These are phyloP conservation scores for Poeciliopsis prolifica DNA, from an alignment of 2,113 vertebrate genomes.

Conservation along the genomic window DNA sequence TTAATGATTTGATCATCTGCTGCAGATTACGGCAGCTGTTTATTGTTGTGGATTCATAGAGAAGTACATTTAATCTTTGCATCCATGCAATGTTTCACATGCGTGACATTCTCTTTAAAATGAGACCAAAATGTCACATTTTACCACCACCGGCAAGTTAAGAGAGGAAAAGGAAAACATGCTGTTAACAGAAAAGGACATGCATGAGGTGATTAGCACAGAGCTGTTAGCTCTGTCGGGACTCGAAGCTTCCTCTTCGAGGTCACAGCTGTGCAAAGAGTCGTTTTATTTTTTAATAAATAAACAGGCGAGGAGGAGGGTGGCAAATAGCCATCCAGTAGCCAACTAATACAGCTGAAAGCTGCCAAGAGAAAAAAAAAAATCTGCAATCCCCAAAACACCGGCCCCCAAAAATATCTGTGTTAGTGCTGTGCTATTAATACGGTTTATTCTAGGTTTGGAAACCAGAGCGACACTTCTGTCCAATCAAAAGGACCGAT, in stretches of 20 bases:
- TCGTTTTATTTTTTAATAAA: slow-evolving; percentile 9
- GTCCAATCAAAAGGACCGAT: slow-evolving; percentile 51
- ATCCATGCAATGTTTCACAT: not conserved
- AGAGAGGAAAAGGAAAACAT: slow-evolving; percentile 46
- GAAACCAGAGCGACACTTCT: slow-evolving; percentile 57
- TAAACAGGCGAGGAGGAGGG: slow-evolving; percentile 14
- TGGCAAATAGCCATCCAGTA: slow-evolving; percentile 13
- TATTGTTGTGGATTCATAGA: not conserved
- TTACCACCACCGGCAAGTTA: not conserved
- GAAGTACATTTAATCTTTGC: not conserved
- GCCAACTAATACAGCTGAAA: slow-evolving; percentile 29
- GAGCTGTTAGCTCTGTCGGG: slow-evolving; percentile 42
- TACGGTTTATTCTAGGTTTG: slow-evolving; percentile 60
- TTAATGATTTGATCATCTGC: not conserved
- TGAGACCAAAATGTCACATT: slow-evolving; percentile 4
- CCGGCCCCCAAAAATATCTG: slow-evolving; percentile 47
- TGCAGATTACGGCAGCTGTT: not conserved
- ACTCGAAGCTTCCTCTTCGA: slow-evolving; percentile 57
- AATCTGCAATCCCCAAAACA: slow-evolving; percentile 36
- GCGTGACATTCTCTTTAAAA: not conserved
- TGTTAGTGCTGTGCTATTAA: slow-evolving; percentile 58
- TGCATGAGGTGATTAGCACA: slow-evolving; percentile 57
- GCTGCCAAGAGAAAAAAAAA: not conserved
- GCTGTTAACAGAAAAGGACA: slow-evolving; percentile 54
- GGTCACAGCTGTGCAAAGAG: slow-evolving; percentile 49